Conservation (phyloP, 2,113 vertebrate genomes). For the Acrocephalus kingi region DNA sequence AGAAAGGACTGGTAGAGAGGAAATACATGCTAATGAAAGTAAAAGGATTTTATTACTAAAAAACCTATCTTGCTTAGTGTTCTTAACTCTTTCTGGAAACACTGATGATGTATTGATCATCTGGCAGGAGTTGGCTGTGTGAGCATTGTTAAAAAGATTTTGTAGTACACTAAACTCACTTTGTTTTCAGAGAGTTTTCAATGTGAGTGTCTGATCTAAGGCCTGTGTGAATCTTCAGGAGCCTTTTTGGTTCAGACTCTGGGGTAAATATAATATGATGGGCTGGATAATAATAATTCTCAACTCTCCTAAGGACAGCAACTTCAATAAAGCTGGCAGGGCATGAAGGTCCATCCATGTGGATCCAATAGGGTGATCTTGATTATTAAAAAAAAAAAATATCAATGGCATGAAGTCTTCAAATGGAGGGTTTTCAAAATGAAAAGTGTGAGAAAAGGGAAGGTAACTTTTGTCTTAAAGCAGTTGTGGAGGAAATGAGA, state of each 20-base stretch:
- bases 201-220: background rate
- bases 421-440: background rate
- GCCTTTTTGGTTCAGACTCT: background rate
- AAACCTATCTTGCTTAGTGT: background rate
- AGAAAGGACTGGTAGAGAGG: background rate
- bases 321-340: background rate
- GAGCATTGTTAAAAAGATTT: background rate
- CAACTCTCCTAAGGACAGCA: background rate
- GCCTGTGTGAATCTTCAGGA: background rate
- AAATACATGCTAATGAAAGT: background rate
- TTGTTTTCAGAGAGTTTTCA: background rate
- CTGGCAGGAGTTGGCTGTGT: background rate
- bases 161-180: background rate
- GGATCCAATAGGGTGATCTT: background rate
- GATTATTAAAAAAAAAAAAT: background rate
- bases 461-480: background rate
- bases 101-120: background rate
- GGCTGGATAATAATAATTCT: background rate
- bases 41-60: background rate
- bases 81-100: background rate
- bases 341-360: background rate
- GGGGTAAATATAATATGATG: background rate
- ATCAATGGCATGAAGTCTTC: background rate
- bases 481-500: background rate
- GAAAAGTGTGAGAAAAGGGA: background rate